These are phyloP conservation scores for Eumacrocentrus americanus DNA, from an alignment of 2,888 invertebrate genomes.

Conservation along the genomic window DNA sequence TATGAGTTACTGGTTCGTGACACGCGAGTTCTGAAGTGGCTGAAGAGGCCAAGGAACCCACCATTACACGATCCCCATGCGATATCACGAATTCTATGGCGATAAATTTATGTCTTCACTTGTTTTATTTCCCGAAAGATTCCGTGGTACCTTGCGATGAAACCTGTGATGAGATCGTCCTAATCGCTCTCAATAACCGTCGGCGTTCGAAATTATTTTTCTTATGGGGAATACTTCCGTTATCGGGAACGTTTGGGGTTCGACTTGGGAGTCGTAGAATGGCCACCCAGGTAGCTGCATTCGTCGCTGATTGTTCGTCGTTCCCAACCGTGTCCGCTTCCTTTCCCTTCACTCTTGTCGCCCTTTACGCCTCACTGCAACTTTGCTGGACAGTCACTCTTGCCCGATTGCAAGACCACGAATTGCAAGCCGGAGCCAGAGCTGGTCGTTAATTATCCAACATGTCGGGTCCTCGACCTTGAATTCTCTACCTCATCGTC, in stretches of 20 bases:
- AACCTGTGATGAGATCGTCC: no score
- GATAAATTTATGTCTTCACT: background rate
- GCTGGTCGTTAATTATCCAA: slow-evolving; percentile 45
- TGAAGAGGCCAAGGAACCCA: slow-evolving; percentile 5
- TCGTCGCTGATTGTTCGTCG: slow-evolving; percentile 48
- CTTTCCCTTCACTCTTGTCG: background rate
- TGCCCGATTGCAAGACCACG: slow-evolving; percentile 29
- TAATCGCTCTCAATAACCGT: background rate
- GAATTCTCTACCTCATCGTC: background rate
- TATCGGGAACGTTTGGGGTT: slow-evolving; percentile 6
- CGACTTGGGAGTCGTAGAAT: slow-evolving; percentile 29
- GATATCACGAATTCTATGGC: background rate
- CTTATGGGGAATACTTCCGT: background rate
- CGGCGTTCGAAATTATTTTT: background rate
- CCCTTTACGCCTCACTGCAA: slow-evolving; percentile 5
- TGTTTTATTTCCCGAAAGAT: background rate
- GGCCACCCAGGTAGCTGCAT: slow-evolving; percentile 50
- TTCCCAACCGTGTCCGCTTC: slow-evolving; percentile 27
- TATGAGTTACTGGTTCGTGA: slow-evolving; percentile 19
- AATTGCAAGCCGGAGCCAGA: slow-evolving; percentile 36
- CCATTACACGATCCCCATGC: background rate
- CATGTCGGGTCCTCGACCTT: slow-evolving; percentile 31
- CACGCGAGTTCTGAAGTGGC: slow-evolving; percentile 21
- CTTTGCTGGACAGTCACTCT: background rate
- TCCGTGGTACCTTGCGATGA: no score